phyloP scores from a whole-genome alignment of 1,140 invertebrate species.

The Brachionus plicatilis region DNA sequence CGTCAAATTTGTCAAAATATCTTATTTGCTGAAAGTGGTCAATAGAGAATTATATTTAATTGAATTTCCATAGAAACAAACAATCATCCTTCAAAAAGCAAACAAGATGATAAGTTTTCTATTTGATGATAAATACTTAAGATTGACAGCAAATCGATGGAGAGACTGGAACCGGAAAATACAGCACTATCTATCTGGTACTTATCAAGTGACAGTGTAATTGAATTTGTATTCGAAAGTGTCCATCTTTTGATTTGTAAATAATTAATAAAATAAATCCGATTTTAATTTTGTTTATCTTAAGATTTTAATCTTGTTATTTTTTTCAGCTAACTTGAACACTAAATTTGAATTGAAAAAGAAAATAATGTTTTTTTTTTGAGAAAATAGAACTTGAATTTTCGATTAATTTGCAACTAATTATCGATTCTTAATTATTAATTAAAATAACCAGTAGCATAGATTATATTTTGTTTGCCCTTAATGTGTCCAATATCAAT shows the following conservation, averaged over 20 bases:
- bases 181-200: not conserved
- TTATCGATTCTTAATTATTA: not conserved
- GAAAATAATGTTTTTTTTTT: not conserved
- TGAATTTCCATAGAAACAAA: slow-evolving; percentile 14
- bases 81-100: not conserved
- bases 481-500: not conserved
- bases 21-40: not conserved
- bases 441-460: not conserved
- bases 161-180: not conserved
- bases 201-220: not conserved
- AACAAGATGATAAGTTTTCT: slow-evolving; percentile 14
- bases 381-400: not conserved
- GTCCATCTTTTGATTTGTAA: not conserved
- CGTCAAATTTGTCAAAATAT: not conserved
- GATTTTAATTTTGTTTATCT: slow-evolving; percentile 1
- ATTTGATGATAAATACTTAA: slow-evolving; percentile 12
- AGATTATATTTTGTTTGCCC: not conserved
- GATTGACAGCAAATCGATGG: slow-evolving; percentile 22
- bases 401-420: not conserved
- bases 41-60: not conserved
- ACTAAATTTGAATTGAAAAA: not conserved
- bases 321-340: not conserved
- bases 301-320: slow-evolving; percentile 17
- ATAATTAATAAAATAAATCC: not conserved
- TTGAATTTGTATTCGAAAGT: not conserved